Evolutionary conservation across 1,140 invertebrate genomes (phyloP).

Genomic region (Danaus plexippus): DNA sequence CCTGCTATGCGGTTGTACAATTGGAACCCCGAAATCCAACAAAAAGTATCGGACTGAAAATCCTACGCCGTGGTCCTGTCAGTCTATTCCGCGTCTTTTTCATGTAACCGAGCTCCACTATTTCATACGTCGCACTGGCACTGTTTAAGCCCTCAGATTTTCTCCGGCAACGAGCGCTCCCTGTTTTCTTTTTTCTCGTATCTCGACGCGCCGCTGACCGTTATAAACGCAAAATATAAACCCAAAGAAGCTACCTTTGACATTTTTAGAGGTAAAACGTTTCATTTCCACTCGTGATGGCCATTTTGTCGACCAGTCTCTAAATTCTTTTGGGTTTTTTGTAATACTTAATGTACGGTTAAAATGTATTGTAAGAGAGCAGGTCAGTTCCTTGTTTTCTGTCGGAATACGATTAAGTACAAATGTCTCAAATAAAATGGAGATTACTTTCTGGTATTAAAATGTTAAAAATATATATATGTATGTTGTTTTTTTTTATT

Average conservation of each 20-base stretch:
- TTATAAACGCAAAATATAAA: constrained; percentile 71
- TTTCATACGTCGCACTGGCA: constrained; percentile 67
- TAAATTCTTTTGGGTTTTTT: constrained; percentile 25
- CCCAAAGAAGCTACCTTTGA: constrained; percentile 67
- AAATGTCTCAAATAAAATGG: neutral
- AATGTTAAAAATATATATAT: no score
- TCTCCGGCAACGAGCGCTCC: constrained; percentile 57
- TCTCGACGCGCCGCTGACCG: constrained; percentile 57
- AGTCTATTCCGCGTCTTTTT: constrained; percentile 70
- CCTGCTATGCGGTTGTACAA: constrained; percentile 37
- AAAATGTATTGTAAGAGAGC: constrained; percentile 7
- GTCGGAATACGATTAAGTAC: neutral
- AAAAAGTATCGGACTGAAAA: constrained; percentile 63
- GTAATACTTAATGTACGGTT: constrained; percentile 11
- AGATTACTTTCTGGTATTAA: neutral
- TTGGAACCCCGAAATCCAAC: constrained; percentile 45
- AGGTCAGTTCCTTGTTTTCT: neutral
- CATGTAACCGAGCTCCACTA: constrained; percentile 66
- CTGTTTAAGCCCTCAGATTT: constrained; percentile 70
- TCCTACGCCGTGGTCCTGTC: constrained; percentile 62
- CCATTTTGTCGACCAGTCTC: constrained; percentile 34
- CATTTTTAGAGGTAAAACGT: constrained; percentile 66
- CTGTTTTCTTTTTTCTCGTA: constrained; percentile 56
- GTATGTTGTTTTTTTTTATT: no score
- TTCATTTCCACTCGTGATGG: constrained; percentile 52